Evolutionary conservation across 2,113 vertebrate species (phyloP).

Genomic region (Varanus komodoensis): DNA sequence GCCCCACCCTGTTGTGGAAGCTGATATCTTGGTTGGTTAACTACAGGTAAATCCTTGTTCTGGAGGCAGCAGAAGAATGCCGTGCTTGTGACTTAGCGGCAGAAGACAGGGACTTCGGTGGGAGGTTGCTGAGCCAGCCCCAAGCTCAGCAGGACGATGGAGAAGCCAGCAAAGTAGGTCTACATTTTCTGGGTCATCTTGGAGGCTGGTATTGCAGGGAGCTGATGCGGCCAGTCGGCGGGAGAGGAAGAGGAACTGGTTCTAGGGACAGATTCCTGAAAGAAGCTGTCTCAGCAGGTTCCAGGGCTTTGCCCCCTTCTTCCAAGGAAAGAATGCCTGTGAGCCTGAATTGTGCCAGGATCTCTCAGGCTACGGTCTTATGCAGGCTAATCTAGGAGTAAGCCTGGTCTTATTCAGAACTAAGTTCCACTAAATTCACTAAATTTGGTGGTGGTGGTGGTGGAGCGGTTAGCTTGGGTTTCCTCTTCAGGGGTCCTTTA

Average conservation of each 20-base stretch:
- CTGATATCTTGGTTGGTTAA: slow-evolving; percentile 9
- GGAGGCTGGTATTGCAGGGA: neutral
- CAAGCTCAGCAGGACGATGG: neutral
- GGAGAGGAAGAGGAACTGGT: neutral
- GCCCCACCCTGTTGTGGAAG: slow-evolving; percentile 9
- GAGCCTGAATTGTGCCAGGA: neutral
- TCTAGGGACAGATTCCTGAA: neutral
- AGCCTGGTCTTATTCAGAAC: too few relatives aligned
- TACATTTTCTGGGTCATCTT: neutral
- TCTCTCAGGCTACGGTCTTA: neutral
- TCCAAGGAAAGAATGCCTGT: neutral
- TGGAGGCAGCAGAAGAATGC: neutral
- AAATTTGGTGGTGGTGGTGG: too few relatives aligned
- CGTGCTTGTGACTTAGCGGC: neutral
- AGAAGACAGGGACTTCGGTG: neutral
- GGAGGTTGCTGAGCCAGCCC: neutral
- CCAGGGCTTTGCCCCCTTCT: neutral
- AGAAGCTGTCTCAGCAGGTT: neutral
- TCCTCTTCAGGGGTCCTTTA: neutral
- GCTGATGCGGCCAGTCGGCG: neutral
- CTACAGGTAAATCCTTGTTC: neutral
- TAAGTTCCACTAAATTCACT: too few relatives aligned
- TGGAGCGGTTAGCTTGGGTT: neutral
- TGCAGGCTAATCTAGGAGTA: neutral
- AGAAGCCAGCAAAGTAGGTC: slow-evolving; percentile 27